Conservation (phyloP, 2,888 invertebrate species). For the Augochlorella aurata region DNA sequence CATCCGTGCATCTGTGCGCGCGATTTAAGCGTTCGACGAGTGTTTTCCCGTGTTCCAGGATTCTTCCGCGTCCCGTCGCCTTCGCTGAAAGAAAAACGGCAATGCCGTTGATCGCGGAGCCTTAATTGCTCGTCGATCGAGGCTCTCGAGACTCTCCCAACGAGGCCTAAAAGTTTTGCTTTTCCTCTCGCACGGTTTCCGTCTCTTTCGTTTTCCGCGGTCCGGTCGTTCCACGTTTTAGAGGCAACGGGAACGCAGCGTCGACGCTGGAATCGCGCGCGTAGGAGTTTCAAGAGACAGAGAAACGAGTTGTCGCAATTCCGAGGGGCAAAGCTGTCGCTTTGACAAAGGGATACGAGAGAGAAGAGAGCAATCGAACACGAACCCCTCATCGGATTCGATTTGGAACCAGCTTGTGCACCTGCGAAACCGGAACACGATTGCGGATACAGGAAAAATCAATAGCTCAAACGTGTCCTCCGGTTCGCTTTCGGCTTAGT, state of each 20-base stretch:
- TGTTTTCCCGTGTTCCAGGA: neutral
- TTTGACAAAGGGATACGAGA: neutral
- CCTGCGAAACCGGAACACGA: constrained; percentile 9
- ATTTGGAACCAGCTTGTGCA: neutral
- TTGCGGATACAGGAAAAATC: constrained; percentile 19
- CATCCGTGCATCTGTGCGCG: neutral
- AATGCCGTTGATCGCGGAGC: neutral
- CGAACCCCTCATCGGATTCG: constrained; percentile 17
- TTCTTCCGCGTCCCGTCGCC: neutral
- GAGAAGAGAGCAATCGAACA: neutral
- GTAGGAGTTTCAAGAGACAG: neutral
- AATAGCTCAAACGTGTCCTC: constrained; percentile 25
- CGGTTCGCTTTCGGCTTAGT: constrained; percentile 19
- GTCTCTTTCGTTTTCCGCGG: neutral
- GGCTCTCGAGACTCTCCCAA: neutral
- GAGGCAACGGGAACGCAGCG: neutral
- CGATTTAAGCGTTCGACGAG: constrained; percentile 14
- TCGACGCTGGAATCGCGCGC: neutral
- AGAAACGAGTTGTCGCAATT: neutral
- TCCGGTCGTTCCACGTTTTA: neutral
- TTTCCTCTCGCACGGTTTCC: neutral
- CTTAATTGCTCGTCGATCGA: neutral
- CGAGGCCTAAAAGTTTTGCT: neutral
- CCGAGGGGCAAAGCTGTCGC: neutral
- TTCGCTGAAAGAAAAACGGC: neutral